Evolutionary conservation across 64 coral and sea anemone species (phyloP).

Genomic region (Exaiptasia diaphana): DNA sequence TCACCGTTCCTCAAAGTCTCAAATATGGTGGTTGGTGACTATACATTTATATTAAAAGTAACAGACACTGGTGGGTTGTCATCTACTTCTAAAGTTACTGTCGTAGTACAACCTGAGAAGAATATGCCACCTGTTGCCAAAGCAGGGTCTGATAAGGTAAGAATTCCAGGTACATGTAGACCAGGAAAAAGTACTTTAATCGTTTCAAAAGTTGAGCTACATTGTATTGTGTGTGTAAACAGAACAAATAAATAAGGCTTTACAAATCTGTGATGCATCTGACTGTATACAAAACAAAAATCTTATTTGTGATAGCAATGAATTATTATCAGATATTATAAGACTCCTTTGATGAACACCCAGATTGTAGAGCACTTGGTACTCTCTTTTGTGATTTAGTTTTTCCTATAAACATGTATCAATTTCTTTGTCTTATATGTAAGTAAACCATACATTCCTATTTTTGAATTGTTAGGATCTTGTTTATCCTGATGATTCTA

Average conservation of each 20-base stretch:
- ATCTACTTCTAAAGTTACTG: conserved; percentile 79
- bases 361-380: too few relatives aligned
- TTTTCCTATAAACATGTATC: too few relatives aligned
- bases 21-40: conserved; percentile 94
- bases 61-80: conserved; percentile 87
- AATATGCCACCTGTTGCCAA: conserved; percentile 89
- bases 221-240: background rate
- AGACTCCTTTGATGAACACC: too few relatives aligned
- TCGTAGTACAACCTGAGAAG: conserved; percentile 95
- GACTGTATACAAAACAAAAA: too few relatives aligned
- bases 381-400: too few relatives aligned
- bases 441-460: too few relatives aligned
- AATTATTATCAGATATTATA: too few relatives aligned
- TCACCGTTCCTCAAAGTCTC: conserved; percentile 86
- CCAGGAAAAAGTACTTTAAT: too few relatives aligned
- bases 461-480: conserved; percentile 50
- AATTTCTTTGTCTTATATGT: too few relatives aligned
- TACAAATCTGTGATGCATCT: too few relatives aligned
- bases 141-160: conserved; percentile 95
- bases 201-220: too few relatives aligned
- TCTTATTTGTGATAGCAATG: too few relatives aligned
- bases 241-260: background rate
- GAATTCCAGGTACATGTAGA: background rate
- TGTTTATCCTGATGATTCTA: conserved; percentile 89
- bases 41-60: conserved; percentile 91